Base-by-base conservation (phyloP, 2,113 vertebrate genomes). In the Sciurus niger region DNA sequence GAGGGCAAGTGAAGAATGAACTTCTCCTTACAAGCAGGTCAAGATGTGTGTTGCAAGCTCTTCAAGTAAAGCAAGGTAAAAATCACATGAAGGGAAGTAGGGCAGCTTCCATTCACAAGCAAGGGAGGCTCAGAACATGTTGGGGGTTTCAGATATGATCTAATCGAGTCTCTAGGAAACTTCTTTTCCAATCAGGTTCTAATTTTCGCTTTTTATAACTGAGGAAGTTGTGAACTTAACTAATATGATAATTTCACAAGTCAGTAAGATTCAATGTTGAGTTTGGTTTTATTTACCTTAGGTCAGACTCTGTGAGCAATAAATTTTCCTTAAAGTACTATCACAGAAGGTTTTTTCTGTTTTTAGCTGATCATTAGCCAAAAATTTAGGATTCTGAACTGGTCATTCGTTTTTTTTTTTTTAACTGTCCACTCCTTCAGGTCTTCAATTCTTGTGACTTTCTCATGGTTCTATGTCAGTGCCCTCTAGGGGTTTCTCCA, bases 321-420 rank as follows among this genome's bases (percentile, higher is more conserved):
- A 67, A 34, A 8, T 70, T 87, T 70, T 63, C 46, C 68, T 72
- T 70, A 76, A 70, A 63, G 40, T 46, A 10, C 74, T 30, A 74
- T 43, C 87, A 82, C 12, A 77, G 86, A 87, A 53, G 55, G 63
- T 58, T 55, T 60, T 70, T 60, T 58, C 20, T 93, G 88, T 92
- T 74, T 85, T 70, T 14, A 60, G 48, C 18, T 85, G 89, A 67
- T 46, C 67, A 4, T 40, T 58, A 48, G 72, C 48, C 78, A 91
- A 16, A 72, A 16, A 25, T 67, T 55, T 67, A 48, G 43, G 34
- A 74, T 65, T 80, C 73, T 37, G 37, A 80, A 55, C 85, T 48
- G 8, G 25, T 24, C 65, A 11, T 43, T 88, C 5, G 4, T 40
- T 94, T 46, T 32, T 76, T 46, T 65, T 17, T 24, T 32, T n/a